A percentile compares a stretch with the other conserved stretches of the same genome.
Conservation (phyloP, 2,888 invertebrate genomes). For the Drosophila glabriapex region DNA sequence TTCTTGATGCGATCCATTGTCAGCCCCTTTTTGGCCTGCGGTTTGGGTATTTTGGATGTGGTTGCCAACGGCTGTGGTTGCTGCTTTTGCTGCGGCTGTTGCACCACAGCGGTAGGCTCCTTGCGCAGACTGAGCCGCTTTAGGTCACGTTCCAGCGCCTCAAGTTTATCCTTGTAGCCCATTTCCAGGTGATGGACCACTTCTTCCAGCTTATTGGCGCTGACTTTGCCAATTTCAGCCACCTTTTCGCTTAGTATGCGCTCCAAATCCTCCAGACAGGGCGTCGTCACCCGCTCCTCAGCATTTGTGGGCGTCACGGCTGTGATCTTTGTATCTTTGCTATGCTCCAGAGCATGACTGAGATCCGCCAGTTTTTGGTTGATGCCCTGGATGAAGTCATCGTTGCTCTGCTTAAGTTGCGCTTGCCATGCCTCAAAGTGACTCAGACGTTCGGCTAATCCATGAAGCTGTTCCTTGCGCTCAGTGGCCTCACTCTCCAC, state of each 20-base stretch:
- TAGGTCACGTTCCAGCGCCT: slow-evolving; percentile 73
- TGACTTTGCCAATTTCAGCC: slow-evolving; percentile 75
- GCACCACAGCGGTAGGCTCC: slow-evolving; percentile 1
- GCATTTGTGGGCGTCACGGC: slow-evolving; percentile 5
- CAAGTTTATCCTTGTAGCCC: slow-evolving; percentile 77
- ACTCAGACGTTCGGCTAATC: slow-evolving; percentile 67
- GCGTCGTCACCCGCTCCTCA: slow-evolving; percentile 52
- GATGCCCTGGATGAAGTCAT: slow-evolving; percentile 71
- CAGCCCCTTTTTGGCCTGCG: slow-evolving; percentile 38
- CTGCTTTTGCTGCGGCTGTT: background rate
- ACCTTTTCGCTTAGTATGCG: slow-evolving; percentile 75
- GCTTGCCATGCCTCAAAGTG: slow-evolving; percentile 76
- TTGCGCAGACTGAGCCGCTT: slow-evolving; percentile 40
- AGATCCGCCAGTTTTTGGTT: slow-evolving; percentile 74
- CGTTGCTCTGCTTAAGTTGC: slow-evolving; percentile 68
- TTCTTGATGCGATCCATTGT: slow-evolving; percentile 57
- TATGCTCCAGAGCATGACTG: slow-evolving; percentile 58
- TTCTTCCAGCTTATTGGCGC: slow-evolving; percentile 72
- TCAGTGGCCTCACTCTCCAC: slow-evolving; percentile 56
- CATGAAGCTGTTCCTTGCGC: slow-evolving; percentile 65
- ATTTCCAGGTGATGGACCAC: slow-evolving; percentile 74
- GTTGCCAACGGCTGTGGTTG: background rate
- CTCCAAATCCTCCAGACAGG: slow-evolving; percentile 75
- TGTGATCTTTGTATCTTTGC: slow-evolving; percentile 28
- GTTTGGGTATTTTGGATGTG: slow-evolving; percentile 68